Evolutionary conservation across 2,888 invertebrate genomes (phyloP).

Genomic region (Electrophaes corylata): DNA sequence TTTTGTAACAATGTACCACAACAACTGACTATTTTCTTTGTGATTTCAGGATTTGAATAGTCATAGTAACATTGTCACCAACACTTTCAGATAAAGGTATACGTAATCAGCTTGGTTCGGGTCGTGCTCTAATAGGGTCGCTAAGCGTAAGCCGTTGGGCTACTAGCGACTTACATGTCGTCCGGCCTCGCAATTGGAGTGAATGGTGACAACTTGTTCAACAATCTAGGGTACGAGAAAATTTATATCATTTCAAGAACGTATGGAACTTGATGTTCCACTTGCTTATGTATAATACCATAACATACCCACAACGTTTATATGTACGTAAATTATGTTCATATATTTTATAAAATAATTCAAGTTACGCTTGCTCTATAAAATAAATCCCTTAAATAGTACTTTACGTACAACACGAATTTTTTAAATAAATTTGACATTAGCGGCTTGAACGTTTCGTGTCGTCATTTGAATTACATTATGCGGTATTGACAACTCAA

Average conservation of each 20-base stretch:
- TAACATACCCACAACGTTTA: too few relatives aligned
- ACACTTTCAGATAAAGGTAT: slow-evolving; percentile 29
- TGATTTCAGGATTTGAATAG: slow-evolving; percentile 6
- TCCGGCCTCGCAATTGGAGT: slow-evolving; percentile 71
- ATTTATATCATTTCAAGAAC: slow-evolving; percentile 37
- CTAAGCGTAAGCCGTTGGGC: slow-evolving; percentile 68
- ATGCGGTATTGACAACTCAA: too few relatives aligned
- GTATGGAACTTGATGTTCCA: not conserved
- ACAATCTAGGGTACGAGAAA: slow-evolving; percentile 74
- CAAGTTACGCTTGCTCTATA: too few relatives aligned
- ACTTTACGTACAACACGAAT: too few relatives aligned
- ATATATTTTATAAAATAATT: too few relatives aligned
- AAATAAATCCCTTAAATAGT: too few relatives aligned
- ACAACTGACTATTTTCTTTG: not conserved
- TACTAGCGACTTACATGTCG: slow-evolving; percentile 74
- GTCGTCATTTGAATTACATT: too few relatives aligned
- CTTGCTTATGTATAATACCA: too few relatives aligned
- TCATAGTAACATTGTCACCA: slow-evolving; percentile 20
- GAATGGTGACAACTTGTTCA: slow-evolving; percentile 80
- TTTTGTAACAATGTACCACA: not conserved
- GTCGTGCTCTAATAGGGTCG: slow-evolving; percentile 69
- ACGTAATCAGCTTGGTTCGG: slow-evolving; percentile 53
- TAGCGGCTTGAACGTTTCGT: too few relatives aligned
- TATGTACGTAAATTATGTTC: too few relatives aligned
- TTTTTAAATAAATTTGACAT: too few relatives aligned